Base-by-base conservation (phyloP, 2,797 vertebrate genomes). In the Ptychadena robeensis region DNA sequence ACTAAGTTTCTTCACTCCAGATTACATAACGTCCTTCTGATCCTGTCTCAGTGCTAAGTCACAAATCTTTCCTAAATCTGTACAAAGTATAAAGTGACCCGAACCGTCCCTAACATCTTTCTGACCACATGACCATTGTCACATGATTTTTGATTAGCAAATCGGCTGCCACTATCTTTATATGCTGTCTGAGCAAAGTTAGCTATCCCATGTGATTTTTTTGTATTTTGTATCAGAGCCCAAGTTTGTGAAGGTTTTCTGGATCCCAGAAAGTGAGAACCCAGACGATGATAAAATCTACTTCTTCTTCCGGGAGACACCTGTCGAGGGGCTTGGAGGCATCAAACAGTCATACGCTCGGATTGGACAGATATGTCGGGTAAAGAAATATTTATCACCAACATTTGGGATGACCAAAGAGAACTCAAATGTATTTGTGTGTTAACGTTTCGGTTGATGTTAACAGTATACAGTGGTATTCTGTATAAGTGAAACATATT, bases 201-300 rank as follows among this genome's bases (percentile, higher is more conserved):
- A 18, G 37, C 37, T 1, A 6, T 38, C 9, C n/a, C 9, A 10
- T 38, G 4, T 22, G 5, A 48, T 1, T 61, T 61, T 61, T 28
- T 0, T 15, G 0, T 66, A 22, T 40, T 73, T 88, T 63, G 89
- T 31, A 5, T 12, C 90, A 98, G 98, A 99, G 86, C 98, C 98
- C 82, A 98, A 96, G 91, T 99, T 99, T 2, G 86, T 94, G 71
- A 95, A 96, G 0, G 97, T 98, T 31, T 98, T 98, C 85, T 97
- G 96, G 95, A 96, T 99, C 86, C 97, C 97, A 0, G 97, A 99
- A 87, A 98, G 96, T 0, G 97, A 99, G 86, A 98, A 99, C 85
- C 96, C 96, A 0, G 97, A 99, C 0, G 98, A 99, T 0, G 98
- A 99, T 89, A 99, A 99, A 91, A 92, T 99, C 79, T 99, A 98